Conservation (phyloP, 2,888 invertebrate genomes). For the Drosophila limbata region DNA sequence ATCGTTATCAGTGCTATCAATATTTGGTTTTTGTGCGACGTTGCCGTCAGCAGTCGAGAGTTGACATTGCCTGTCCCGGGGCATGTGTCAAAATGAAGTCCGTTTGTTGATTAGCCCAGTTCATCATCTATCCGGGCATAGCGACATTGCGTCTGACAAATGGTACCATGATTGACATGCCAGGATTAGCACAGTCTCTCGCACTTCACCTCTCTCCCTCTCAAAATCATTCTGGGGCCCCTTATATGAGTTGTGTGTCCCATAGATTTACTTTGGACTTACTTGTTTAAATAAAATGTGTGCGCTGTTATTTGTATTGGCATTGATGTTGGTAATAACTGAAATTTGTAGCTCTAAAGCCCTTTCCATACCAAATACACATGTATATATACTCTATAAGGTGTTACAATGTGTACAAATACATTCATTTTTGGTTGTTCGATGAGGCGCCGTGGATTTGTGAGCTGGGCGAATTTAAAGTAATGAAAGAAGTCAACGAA, state of each 20-base stretch:
- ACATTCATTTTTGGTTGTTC: constrained; percentile 12
- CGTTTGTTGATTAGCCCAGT: constrained; percentile 55
- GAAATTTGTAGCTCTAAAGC: constrained; percentile 56
- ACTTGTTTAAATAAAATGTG: constrained; percentile 66
- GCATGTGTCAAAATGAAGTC: constrained; percentile 78
- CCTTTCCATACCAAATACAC: constrained; percentile 38
- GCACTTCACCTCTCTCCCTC: neutral
- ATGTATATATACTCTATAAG: constrained; percentile 35
- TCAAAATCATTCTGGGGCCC: constrained; percentile 1
- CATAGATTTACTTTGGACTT: constrained; percentile 65
- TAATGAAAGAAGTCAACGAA: neutral
- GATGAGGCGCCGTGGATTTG: constrained; percentile 65
- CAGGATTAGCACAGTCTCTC: constrained; percentile 67
- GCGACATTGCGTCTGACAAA: constrained; percentile 62
- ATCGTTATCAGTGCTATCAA: constrained; percentile 72
- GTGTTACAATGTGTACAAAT: constrained; percentile 26
- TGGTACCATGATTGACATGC: constrained; percentile 69
- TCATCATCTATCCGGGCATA: constrained; percentile 43
- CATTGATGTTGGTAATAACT: constrained; percentile 76
- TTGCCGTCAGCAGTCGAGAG: constrained; percentile 21
- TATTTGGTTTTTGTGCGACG: constrained; percentile 65
- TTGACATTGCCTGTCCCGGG: constrained; percentile 15
- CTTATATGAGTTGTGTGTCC: constrained; percentile 46
- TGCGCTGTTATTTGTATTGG: constrained; percentile 69
- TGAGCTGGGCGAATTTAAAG: constrained; percentile 22